Conservation (phyloP, 2,113 vertebrate genomes). For the Chinchilla lanigera region DNA sequence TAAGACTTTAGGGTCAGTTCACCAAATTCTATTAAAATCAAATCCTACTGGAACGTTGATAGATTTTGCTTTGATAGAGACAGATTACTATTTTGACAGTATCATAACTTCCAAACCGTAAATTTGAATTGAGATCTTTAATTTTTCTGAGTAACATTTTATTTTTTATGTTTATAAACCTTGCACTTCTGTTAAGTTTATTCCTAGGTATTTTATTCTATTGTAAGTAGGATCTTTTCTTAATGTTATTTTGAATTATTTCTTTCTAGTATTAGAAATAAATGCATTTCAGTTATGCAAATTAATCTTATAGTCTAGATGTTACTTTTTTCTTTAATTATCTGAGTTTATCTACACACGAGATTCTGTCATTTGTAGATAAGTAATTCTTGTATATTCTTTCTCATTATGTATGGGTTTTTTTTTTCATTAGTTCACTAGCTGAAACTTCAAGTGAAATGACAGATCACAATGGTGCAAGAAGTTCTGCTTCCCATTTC, state of each 20-base stretch:
- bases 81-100: not conserved
- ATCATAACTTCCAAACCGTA: not conserved
- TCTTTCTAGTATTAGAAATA: not conserved
- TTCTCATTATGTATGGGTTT: not conserved
- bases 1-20: not conserved
- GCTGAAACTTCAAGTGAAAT: not conserved
- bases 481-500: not conserved
- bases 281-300: not conserved
- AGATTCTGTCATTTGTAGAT: not conserved
- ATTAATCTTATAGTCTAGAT: not conserved
- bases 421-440: not conserved
- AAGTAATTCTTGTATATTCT: not conserved
- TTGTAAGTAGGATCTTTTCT: not conserved
- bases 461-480: not conserved
- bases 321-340: not conserved
- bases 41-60: not conserved
- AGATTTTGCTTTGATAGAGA: not conserved
- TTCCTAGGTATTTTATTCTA: not conserved
- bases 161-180: not conserved
- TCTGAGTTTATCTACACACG: not conserved
- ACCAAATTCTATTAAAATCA: not conserved
- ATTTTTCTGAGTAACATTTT: not conserved
- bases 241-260: not conserved
- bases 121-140: not conserved
- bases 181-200: not conserved